These are phyloP conservation scores for Jacana jacana DNA, from an alignment of 2,113 vertebrate genomes.

Conservation along the genomic window DNA sequence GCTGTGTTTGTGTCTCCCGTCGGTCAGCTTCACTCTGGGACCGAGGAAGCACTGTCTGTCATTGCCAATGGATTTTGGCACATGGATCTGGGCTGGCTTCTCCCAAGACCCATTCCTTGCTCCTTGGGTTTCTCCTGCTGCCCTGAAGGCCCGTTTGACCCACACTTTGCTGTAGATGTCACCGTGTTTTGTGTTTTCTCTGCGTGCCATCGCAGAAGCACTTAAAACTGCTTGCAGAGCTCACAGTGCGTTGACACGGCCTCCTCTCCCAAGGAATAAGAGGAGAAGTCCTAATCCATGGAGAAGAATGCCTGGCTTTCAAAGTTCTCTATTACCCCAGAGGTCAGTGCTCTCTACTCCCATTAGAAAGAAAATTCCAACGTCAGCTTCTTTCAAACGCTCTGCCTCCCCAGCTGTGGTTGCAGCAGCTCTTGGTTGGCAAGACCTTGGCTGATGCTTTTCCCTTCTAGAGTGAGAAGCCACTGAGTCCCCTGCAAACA, in stretches of 20 bases:
- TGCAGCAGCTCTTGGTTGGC: background rate
- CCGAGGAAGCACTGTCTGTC: background rate
- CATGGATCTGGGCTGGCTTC: background rate
- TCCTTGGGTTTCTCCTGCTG: background rate
- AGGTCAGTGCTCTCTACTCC: background rate
- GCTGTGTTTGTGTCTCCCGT: fast-evolving
- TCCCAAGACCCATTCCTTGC: background rate
- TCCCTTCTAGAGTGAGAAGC: background rate
- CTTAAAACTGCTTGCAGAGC: background rate
- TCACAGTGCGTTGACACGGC: background rate
- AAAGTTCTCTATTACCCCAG: background rate
- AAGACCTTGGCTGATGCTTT: background rate
- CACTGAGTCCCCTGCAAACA: background rate
- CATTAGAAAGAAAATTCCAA: background rate
- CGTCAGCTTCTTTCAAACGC: background rate
- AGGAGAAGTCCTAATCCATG: background rate
- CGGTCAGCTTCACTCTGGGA: background rate
- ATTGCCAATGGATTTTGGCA: background rate
- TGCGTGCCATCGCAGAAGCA: background rate
- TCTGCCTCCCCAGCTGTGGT: background rate
- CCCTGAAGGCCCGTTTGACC: background rate
- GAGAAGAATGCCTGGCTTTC: background rate
- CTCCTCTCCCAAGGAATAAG: background rate
- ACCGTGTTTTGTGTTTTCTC: background rate
- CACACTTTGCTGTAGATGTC: background rate